A percentile compares a stretch with the other conserved stretches of the same genome.
These are phyloP conservation scores for Rostratula benghalensis DNA, from an alignment of 2,113 vertebrate species.

Conservation along the genomic window DNA sequence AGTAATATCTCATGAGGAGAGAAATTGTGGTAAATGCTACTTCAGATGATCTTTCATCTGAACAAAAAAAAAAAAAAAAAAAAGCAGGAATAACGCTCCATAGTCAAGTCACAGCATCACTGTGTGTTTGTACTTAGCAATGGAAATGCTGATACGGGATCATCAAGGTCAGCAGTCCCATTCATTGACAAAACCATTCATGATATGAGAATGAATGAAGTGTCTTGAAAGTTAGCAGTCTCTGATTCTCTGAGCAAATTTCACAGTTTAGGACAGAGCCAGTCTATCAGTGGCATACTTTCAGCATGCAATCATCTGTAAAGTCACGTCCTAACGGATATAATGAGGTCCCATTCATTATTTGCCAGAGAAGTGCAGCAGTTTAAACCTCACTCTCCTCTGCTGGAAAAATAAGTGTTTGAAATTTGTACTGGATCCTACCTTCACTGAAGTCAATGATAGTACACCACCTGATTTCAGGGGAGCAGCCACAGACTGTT, in stretches of 20 bases:
- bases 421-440: slow-evolving; percentile 34
- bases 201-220: slow-evolving; percentile 52
- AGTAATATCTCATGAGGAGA: not conserved
- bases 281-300: slow-evolving; percentile 28
- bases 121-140: slow-evolving; percentile 5
- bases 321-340: slow-evolving; percentile 56
- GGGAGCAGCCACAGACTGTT: not conserved
- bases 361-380: slow-evolving; percentile 32
- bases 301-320: slow-evolving; percentile 46
- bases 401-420: slow-evolving; percentile 40
- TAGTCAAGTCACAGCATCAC: not conserved
- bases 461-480: not conserved
- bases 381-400: slow-evolving; percentile 17
- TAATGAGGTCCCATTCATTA: slow-evolving; percentile 63
- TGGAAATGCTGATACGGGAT: slow-evolving; percentile 7
- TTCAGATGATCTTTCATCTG: not conserved
- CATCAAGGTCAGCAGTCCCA: slow-evolving; percentile 14
- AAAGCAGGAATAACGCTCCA: not conserved
- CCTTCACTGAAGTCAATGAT: not conserved
- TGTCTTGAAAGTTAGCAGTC: slow-evolving; percentile 8
- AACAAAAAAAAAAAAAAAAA: not conserved
- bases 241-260: slow-evolving; percentile 17
- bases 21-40: not conserved
- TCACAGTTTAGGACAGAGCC: slow-evolving; percentile 37
- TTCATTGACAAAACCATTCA: slow-evolving; percentile 44